Conservation (phyloP, 1,140 invertebrate species). For the Dolichoris vasculosae region DNA sequence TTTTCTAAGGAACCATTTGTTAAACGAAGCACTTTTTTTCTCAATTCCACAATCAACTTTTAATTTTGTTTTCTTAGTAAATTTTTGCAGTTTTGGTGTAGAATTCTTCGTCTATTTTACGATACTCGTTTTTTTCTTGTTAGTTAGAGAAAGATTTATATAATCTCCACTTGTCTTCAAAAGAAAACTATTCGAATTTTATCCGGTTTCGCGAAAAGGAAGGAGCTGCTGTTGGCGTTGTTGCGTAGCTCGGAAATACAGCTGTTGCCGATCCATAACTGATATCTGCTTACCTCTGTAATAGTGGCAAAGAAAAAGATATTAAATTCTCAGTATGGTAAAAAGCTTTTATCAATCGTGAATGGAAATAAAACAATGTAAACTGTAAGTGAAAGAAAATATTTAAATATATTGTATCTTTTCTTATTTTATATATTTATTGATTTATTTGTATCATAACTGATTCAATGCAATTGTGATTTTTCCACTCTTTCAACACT, state of each 20-base stretch:
- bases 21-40: slow-evolving; percentile 47
- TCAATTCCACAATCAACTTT: background rate
- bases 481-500: no score
- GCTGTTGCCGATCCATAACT: slow-evolving; percentile 40
- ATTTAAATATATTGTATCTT: background rate
- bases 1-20: slow-evolving; percentile 61
- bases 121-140: background rate
- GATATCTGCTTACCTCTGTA: slow-evolving; percentile 48
- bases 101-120: background rate
- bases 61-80: background rate
- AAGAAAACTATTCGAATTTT: slow-evolving; percentile 55
- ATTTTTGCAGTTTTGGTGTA: background rate
- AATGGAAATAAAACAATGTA: background rate
- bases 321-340: slow-evolving; percentile 7
- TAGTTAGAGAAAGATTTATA: background rate
- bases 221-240: background rate
- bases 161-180: slow-evolving; percentile 44
- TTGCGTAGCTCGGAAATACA: slow-evolving; percentile 2
- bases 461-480: no score
- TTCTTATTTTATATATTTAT: background rate
- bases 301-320: slow-evolving; percentile 28
- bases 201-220: slow-evolving; percentile 50
- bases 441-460: no score
- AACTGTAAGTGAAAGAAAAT: background rate
- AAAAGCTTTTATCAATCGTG: background rate